Evolutionary conservation across 1,140 invertebrate species (phyloP), one percentile per base, ranked within the genome.

Genomic region (Samia ricini): DNA sequence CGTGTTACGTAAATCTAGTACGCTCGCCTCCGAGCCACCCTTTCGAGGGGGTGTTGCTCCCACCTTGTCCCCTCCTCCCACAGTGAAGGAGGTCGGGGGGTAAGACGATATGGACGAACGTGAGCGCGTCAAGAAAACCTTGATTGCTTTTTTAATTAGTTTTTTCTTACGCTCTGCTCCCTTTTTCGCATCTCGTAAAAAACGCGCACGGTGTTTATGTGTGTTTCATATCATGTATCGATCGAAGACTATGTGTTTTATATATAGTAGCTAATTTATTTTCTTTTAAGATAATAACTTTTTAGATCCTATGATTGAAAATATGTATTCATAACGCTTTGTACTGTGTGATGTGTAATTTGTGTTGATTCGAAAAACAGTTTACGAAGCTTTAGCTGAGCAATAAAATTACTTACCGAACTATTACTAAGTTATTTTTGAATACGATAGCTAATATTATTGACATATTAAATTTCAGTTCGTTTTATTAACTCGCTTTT

Each of bases 121-220:
- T 89, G 87, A 86, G 85, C 87, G 85, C 87, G 85, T 88, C 85
- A 89, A 88, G 85, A 89, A 89, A 89, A 88, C 87, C 86, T 88
- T 89, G 86, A 89, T 89, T 88, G 86, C 85, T 89, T 89, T 88
- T 88, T 89, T 89, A 88, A 88, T 89, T 89, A 89, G 83, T 88
- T 88, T 86, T 85, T 66, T 88, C 85, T 87, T 85, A 74, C 42
- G 48, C 71, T 77, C 81, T n/a, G n/a, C n/a, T 78, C 83, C 83
- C 85, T 81, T 83, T 83, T 75, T 88, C 83, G 85, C 81, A 81
- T 88, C 85, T 73, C 74, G 77, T 77, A 83, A 79, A 81, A 85
- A 85, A 85, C 85, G 85, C 85, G 82, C 83, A 88, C 80, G 79
- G 6, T 10, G 15, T 69, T 72, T 60, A 52, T 64, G 22, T 75